A percentile compares a stretch with the other conserved stretches of the same genome.
Conservation (phyloP, 2,888 invertebrate species). For the Melieria picta region DNA sequence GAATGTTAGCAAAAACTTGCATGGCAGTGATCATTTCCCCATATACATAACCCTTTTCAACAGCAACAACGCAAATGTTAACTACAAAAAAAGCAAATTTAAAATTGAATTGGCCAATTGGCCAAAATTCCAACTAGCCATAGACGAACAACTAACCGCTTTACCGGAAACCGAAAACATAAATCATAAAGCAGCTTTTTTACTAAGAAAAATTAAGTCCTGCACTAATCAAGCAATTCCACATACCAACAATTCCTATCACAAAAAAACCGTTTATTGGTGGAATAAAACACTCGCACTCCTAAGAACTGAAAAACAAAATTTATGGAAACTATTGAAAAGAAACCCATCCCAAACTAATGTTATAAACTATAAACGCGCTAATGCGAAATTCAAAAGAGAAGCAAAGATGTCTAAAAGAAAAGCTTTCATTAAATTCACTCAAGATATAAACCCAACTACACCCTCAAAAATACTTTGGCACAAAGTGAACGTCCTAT, state of each 20-base stretch:
- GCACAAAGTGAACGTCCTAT: too few species aligned
- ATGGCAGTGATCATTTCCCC: conserved; percentile 7
- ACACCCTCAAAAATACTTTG: too few species aligned
- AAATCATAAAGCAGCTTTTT: not conserved
- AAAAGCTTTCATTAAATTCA: too few species aligned
- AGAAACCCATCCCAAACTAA: not conserved
- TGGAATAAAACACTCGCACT: not conserved
- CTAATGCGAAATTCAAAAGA: too few species aligned
- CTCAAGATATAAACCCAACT: too few species aligned
- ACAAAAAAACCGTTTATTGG: not conserved
- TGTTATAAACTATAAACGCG: too few species aligned
- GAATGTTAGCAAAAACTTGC: conserved; percentile 1
- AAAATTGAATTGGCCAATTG: conserved; percentile 6
- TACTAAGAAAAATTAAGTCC: conserved; percentile 1
- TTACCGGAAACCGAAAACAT: not conserved
- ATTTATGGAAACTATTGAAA: conserved; percentile 9
- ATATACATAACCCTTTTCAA: conserved; percentile 13
- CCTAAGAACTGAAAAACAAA: conserved; percentile 13
- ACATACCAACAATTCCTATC: not conserved
- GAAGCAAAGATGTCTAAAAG: too few species aligned
- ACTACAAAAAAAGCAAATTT: not conserved
- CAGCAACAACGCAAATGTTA: not conserved
- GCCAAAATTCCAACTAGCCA: conserved; percentile 9
- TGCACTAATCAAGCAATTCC: conserved; percentile 1
- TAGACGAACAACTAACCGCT: not conserved